Evolutionary conservation across 1,140 invertebrate species (phyloP), one percentile per base, ranked within the genome.

Genomic region (Camponotus pennsylvanicus): DNA sequence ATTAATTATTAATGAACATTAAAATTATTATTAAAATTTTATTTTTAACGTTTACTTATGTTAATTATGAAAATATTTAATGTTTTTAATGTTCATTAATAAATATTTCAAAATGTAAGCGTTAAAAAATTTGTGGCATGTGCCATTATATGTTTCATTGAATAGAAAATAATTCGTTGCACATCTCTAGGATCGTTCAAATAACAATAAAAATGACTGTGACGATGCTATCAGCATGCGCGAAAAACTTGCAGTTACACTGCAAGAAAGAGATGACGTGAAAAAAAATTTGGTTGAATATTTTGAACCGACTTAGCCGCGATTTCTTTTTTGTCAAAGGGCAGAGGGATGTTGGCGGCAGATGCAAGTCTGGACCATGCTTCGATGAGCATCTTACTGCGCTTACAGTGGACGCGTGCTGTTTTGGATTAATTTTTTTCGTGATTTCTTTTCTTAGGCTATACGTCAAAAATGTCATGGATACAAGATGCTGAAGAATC

Each of bases 371-470:
- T 64, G 21, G 59, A 63, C 64, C 77, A 92, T 83, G 89, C 90
- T 91, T 21, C 87, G 64, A 69, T 75, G 90, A 83, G 55, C 90
- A 88, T 79, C 75, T 88, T 71, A 45, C 71, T 67, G 32, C 13
- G 64, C 77, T 76, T 73, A 84, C 59, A 75, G 21, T 75, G 83
- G 88, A 91, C 91, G 66, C 90, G 90, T 92, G 91, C 90, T 91
- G 69, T 80, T 86, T 87, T 87, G 90, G 89, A 92, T 91, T 89
- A 86, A 92, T 88, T 88, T 91, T 91, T 82, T 88, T 89, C 13
- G 34, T 49, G 32, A 69, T 59, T 11, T 37, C n/a, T 61, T 66
- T 70, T 42, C 64, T 49, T 32, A 32, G 27, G 27, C 57, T 21
- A 1, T 15, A 40, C 52, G 13, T 49, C 40, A 71, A 18, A 85